These are phyloP conservation scores for Eurytoma adleriae DNA, from an alignment of 2,888 invertebrate species.

Conservation along the genomic window DNA sequence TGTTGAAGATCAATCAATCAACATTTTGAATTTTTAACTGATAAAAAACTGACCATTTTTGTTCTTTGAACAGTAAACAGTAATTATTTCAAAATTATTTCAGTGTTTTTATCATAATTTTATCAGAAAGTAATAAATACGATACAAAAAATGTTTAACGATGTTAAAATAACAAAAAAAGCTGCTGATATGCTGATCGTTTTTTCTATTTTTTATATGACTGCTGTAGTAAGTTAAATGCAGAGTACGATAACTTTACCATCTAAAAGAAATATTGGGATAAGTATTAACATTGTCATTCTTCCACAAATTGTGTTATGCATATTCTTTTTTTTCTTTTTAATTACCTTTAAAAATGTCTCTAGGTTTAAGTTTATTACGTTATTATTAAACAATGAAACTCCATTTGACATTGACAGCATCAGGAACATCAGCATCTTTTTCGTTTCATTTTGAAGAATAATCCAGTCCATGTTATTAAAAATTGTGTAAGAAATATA, in stretches of 20 bases:
- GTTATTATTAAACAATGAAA: conserved; percentile 9
- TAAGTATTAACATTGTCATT: neutral
- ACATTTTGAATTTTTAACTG: no score
- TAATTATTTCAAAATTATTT: no score
- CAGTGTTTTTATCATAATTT: no score
- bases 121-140: no score
- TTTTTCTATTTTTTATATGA: neutral
- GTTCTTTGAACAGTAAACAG: no score
- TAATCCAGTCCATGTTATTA: conserved; percentile 13
- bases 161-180: no score
- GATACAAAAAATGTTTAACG: no score
- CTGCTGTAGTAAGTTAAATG: conserved; percentile 9
- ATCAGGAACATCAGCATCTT: neutral
- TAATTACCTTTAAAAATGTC: conserved; percentile 20
- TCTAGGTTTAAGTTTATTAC: neutral
- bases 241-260: conserved; percentile 14
- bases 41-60: no score
- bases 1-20: no score
- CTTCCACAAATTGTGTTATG: no score
- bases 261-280: neutral
- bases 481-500: neutral
- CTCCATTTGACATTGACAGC: neutral
- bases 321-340: neutral
- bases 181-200: no score
- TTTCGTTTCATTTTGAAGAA: conserved; percentile 4